These are phyloP conservation scores for Psilopsiagon aymara DNA, from an alignment of 2,113 vertebrate species.

Conservation along the genomic window DNA sequence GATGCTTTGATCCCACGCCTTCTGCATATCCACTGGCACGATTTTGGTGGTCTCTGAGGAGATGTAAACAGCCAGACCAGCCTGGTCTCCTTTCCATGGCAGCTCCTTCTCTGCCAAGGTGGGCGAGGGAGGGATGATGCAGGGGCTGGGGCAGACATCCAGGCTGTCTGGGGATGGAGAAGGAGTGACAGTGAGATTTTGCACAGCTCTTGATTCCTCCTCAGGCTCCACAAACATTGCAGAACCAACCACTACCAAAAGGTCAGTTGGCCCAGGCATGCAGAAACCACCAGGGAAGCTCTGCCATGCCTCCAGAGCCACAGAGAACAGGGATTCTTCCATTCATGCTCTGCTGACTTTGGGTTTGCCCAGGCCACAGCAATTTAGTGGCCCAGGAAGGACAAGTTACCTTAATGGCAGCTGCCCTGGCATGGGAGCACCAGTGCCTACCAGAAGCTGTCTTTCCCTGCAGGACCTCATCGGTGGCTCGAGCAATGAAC, in stretches of 20 bases:
- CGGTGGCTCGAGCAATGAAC: slow-evolving; percentile 86
- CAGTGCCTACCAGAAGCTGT: slow-evolving; percentile 80
- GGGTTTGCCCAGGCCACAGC: background rate
- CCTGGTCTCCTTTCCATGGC: slow-evolving; percentile 88
- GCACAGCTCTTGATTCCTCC: background rate
- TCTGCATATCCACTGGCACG: slow-evolving; percentile 93
- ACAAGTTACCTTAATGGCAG: background rate
- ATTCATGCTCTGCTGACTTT: background rate
- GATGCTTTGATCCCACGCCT: slow-evolving; percentile 96
- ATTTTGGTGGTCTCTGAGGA: slow-evolving; percentile 94
- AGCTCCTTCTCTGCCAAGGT: slow-evolving; percentile 86
- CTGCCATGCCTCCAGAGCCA: background rate
- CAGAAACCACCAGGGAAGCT: background rate
- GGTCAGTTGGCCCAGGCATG: background rate
- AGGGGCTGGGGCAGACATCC: slow-evolving; percentile 84
- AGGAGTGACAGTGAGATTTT: background rate
- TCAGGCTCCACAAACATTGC: background rate
- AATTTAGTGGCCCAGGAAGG: background rate
- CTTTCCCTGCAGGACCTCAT: slow-evolving; percentile 83
- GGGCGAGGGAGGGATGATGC: slow-evolving; percentile 77
- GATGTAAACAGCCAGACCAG: slow-evolving; percentile 83
- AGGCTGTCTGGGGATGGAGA: slow-evolving; percentile 73
- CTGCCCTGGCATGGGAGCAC: background rate
- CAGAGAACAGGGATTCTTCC: background rate
- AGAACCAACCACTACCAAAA: background rate